These are phyloP conservation scores for Masticophis lateralis DNA, from an alignment of 2,797 vertebrate species.

Conservation along the genomic window DNA sequence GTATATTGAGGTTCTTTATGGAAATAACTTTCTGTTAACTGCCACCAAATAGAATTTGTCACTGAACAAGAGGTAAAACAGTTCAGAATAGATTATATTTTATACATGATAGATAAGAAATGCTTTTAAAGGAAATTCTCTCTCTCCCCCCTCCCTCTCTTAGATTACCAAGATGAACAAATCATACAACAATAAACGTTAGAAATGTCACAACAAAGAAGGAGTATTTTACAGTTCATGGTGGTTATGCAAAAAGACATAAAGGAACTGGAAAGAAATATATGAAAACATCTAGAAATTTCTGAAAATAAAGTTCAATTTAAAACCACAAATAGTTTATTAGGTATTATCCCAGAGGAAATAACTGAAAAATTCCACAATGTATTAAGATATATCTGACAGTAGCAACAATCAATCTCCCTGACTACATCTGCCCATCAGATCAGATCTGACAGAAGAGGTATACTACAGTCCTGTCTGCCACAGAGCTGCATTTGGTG, in stretches of 20 bases:
- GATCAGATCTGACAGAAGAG: neutral
- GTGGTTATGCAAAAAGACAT: neutral
- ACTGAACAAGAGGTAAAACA: neutral
- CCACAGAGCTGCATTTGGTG: neutral
- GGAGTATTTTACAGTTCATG: neutral
- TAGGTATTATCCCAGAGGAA: neutral
- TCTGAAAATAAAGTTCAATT: neutral
- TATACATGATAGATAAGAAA: neutral
- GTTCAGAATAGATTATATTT: neutral
- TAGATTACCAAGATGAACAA: neutral
- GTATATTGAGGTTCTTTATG: neutral
- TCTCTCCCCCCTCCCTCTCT: accelerated
- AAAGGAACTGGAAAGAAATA: neutral
- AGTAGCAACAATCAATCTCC: neutral
- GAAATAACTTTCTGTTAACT: neutral
- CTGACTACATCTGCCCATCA: neutral
- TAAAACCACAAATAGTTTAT: neutral
- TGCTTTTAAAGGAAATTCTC: neutral
- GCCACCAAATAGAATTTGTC: neutral
- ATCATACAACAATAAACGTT: neutral
- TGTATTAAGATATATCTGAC: neutral
- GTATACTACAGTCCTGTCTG: neutral
- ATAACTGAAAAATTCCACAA: neutral
- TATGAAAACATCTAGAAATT: neutral
- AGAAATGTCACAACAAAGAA: neutral